Percentiles rank a stretch among this genome's conserved stretches.
These are phyloP conservation scores for Garra rufa DNA, from an alignment of 2,113 vertebrate species.

Conservation along the genomic window DNA sequence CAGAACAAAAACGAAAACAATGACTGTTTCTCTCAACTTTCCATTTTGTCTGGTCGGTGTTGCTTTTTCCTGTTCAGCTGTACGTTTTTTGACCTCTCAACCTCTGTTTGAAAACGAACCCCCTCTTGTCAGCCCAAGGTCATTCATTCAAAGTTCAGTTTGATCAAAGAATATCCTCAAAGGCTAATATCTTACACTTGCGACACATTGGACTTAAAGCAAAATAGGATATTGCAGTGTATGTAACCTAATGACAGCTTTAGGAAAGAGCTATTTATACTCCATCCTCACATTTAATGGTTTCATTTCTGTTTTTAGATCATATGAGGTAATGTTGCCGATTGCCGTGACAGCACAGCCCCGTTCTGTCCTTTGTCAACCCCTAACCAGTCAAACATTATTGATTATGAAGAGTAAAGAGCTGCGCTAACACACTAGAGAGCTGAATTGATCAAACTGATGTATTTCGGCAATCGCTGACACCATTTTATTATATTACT, in stretches of 20 bases:
- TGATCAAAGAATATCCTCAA: not conserved
- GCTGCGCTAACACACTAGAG: not conserved
- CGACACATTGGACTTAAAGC: no score
- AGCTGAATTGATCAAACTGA: not conserved
- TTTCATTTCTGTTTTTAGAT: constrained; percentile 16
- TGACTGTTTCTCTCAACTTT: not conserved
- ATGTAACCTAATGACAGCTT: constrained; percentile 3
- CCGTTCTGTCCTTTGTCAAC: not conserved
- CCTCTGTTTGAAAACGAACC: constrained; percentile 7
- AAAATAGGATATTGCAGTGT: not conserved
- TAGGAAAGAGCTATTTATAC: constrained; percentile 24
- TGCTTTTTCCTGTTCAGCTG: constrained; percentile 6
- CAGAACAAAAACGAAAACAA: not conserved
- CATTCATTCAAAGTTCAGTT: not conserved
- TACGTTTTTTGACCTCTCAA: constrained; percentile 22
- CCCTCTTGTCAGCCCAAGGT: not conserved
- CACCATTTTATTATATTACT: not conserved
- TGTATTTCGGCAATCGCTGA: not conserved
- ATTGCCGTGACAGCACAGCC: not conserved
- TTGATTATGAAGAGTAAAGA: constrained; percentile 22
- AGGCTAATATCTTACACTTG: not conserved
- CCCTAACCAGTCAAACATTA: not conserved
- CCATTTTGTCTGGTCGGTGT: not conserved
- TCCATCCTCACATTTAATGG: not conserved
- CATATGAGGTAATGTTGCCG: not conserved